These are phyloP conservation scores for Troides helena DNA, from an alignment of 2,888 invertebrate species.

Conservation along the genomic window DNA sequence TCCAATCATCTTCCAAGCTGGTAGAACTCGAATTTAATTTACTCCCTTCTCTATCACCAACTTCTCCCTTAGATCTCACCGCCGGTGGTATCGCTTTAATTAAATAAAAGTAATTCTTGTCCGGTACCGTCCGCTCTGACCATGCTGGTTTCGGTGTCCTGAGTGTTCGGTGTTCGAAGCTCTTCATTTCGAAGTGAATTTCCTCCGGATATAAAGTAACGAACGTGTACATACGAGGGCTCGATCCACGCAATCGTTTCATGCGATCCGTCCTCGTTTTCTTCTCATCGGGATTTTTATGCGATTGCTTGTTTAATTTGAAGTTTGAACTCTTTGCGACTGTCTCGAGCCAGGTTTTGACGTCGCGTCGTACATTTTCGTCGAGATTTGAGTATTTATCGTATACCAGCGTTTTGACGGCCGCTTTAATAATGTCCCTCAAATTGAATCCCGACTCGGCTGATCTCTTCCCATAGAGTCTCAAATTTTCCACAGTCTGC, in stretches of 20 bases:
- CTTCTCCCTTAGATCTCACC: neutral
- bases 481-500: conserved; percentile 7
- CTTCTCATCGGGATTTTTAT: neutral
- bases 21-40: neutral
- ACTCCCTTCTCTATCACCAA: neutral
- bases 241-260: neutral
- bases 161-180: neutral
- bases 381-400: conserved; percentile 13
- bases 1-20: conserved; percentile 13
- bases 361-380: neutral
- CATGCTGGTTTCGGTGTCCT: neutral
- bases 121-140: neutral
- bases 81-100: neutral
- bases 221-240: neutral
- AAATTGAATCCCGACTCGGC: neutral
- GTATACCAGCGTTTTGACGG: conserved; percentile 5
- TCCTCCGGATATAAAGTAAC: conserved; percentile 22
- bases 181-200: neutral
- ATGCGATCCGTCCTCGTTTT: neutral
- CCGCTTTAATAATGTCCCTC: conserved; percentile 4
- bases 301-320: neutral
- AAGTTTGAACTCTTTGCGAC: neutral
- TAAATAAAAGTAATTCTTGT: conserved; percentile 4
- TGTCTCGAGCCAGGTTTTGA: conserved; percentile 7
- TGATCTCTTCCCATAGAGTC: neutral